Evolutionary conservation across 2,797 vertebrate genomes (phyloP).

Genomic region (Fringilla coelebs): DNA sequence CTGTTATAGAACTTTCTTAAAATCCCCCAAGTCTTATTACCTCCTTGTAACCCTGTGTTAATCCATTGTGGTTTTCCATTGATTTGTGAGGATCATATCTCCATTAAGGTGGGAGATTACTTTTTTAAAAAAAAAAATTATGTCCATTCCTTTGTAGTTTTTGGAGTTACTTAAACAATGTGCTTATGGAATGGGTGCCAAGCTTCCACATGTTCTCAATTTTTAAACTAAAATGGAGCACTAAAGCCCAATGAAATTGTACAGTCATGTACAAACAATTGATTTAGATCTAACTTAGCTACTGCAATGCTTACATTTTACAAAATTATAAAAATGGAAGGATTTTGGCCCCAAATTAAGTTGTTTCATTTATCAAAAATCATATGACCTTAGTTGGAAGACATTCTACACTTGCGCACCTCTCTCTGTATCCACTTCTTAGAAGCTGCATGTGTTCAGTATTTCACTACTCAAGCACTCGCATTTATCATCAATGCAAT

Average conservation of each 20-base stretch:
- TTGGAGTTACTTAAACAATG: background rate
- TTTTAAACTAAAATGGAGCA: background rate
- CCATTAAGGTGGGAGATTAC: background rate
- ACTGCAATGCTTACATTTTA: background rate
- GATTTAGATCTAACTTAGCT: background rate
- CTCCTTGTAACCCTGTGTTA: background rate
- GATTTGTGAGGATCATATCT: background rate
- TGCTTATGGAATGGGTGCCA: background rate
- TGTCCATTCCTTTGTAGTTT: background rate
- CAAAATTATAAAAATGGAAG: background rate
- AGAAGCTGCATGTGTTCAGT: background rate
- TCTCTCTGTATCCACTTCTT: background rate
- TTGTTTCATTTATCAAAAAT: background rate
- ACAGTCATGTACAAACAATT: background rate
- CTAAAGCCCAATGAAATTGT: background rate
- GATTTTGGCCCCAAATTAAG: background rate
- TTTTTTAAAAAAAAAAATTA: background rate
- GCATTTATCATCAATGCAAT: background rate
- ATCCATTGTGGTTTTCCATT: background rate
- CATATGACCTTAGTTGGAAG: background rate
- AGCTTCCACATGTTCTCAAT: background rate
- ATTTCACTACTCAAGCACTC: background rate
- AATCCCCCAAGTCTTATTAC: fast-evolving
- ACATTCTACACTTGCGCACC: background rate
- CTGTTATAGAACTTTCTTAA: background rate